Base-by-base conservation (phyloP, 2,797 vertebrate species). In the Falco novaeseelandiae region DNA sequence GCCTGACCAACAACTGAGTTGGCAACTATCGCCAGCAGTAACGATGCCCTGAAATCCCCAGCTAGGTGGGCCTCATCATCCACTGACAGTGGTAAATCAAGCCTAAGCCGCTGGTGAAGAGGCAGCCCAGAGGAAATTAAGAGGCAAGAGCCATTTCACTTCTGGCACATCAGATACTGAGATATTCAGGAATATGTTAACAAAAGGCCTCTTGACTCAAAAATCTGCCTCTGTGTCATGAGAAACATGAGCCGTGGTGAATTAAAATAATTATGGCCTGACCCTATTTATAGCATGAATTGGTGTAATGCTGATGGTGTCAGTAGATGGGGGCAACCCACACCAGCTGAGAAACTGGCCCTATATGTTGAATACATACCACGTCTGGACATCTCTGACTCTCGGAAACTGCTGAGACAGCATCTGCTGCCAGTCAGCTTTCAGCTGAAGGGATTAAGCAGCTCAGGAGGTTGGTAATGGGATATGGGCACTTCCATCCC, bases 391-490 rank as follows among this genome's bases (percentile, higher is more conserved):
- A 81, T 62, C 72, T 72, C 73, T 71, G 83, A 30, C 57, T 87
- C 67, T 57, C 67, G 58, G 69, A 87, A 83, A 87, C 22, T 52
- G 72, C 72, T 88, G 80, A 82, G 77, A 66, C 2, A 17, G 74
- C 88, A 96, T 85, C 83, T 89, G 86, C 36, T 80, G 58, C 76
- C 91, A 90, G 92, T 78, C 94, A 97, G 89, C 72, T 95, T 97
- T 91, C 93, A 96, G 65, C 48, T 87, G 80, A 55, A 88, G 69
- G 86, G 85, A 96, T 96, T 96, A 95, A 72, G 66, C 85, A 93
- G 74, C 74, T 89, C 90, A 76, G 91, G 87, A 74, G 32, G 36
- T 44, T 32, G 55, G 89, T 82, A 94, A 96, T 1, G 8, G 62
- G 93, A 93, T 91, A 93, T 0, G 7, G 82, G 55, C 8, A 2